Evolutionary conservation across 2,888 invertebrate species (phyloP).

Genomic region (Parapristionchus giblindavisi): DNA sequence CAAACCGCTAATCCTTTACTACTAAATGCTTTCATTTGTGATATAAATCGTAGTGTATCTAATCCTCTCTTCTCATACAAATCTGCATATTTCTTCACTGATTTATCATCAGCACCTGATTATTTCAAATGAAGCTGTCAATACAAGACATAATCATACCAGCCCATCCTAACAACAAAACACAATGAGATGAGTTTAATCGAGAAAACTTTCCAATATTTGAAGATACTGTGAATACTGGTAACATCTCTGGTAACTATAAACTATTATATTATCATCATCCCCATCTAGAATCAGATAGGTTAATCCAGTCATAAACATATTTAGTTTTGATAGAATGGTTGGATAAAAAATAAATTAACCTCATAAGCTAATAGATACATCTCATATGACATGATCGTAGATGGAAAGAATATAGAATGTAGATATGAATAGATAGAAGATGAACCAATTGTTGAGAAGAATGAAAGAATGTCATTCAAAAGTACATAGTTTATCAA

Average conservation of each 20-base stretch:
- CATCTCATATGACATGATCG: neutral
- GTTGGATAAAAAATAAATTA: neutral
- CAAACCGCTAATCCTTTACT: conserved; percentile 2
- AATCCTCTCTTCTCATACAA: conserved; percentile 51
- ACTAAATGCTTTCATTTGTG: conserved; percentile 28
- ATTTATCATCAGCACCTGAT: conserved; percentile 49
- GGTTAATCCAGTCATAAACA: no score
- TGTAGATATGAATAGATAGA: no score
- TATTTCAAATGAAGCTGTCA: neutral
- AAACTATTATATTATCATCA: neutral
- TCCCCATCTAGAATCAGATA: no score
- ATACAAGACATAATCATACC: neutral
- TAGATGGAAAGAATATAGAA: neutral
- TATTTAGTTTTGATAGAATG: neutral
- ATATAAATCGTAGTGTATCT: conserved; percentile 20
- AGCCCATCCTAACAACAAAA: conserved; percentile 27
- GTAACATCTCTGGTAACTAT: conserved; percentile 14
- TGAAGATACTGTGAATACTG: neutral
- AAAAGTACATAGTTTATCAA: no score
- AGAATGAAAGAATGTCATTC: no score
- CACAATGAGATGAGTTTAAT: conserved; percentile 16
- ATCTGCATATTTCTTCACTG: conserved; percentile 52
- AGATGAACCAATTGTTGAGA: no score
- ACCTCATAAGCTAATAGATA: conserved; percentile 1
- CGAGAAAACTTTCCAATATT: neutral